A percentile compares a stretch with the other conserved stretches of the same genome.
phyloP scores from a whole-genome alignment of 2,888 invertebrate species.

The Philonicus albiceps region DNA sequence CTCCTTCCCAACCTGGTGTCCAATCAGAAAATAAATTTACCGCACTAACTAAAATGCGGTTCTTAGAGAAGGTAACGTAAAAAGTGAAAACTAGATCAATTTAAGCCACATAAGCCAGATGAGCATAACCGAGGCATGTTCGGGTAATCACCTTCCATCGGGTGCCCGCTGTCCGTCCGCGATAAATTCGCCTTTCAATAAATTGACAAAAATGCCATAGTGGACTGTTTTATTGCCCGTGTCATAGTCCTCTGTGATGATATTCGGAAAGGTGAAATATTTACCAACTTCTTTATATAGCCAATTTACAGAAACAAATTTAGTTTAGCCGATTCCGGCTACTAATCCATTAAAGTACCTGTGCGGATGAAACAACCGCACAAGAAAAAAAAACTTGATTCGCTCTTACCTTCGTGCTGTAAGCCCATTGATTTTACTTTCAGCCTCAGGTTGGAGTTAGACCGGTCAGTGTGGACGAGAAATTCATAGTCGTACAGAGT shows the following conservation, averaged over 20 bases:
- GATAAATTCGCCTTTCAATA: not conserved
- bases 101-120: not conserved
- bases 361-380: not conserved
- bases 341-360: not conserved
- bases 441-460: not conserved
- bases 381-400: not conserved
- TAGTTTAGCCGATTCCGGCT: not conserved
- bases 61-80: constrained; percentile 34
- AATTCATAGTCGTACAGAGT: not conserved
- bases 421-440: not conserved
- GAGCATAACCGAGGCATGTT: not conserved
- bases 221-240: not conserved
- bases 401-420: not conserved
- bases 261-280: not conserved
- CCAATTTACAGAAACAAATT: constrained; percentile 16
- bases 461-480: not conserved
- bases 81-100: constrained; percentile 43
- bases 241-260: not conserved
- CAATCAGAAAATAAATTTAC: constrained; percentile 29
- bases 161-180: not conserved
- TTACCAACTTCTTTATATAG: not conserved
- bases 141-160: constrained; percentile 19
- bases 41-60: constrained; percentile 31
- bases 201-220: not conserved
- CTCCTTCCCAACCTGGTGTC: constrained; percentile 23